These are phyloP conservation scores for Bergia puertoricense DNA, from an alignment of 92 coral and sea anemone species.

Conservation along the genomic window DNA sequence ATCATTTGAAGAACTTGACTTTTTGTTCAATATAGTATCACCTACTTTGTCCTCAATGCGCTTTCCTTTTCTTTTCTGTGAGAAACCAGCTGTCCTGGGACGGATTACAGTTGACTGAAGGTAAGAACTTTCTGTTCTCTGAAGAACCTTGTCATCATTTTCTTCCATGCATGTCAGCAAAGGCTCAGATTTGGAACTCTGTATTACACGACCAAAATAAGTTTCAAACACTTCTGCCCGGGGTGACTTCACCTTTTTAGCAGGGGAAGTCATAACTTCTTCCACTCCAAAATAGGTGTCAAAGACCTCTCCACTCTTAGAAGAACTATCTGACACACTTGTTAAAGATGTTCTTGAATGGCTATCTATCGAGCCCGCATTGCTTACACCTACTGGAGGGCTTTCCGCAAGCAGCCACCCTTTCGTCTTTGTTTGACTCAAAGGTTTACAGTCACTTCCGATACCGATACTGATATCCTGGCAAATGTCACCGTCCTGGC, in stretches of 20 bases:
- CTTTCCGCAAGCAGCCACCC: neutral
- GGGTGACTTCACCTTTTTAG: neutral
- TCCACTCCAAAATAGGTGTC: conserved; percentile 30
- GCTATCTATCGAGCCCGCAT: neutral
- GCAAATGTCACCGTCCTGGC: neutral
- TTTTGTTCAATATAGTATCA: neutral
- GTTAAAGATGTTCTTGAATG: conserved; percentile 21
- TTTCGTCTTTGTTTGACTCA: neutral
- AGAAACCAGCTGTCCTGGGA: conserved; percentile 23
- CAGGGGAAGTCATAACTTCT: neutral
- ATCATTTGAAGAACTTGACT: neutral
- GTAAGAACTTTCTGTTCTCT: conserved; percentile 18
- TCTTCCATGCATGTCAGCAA: neutral
- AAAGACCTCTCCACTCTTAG: conserved; percentile 25
- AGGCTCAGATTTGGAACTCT: conserved; percentile 15
- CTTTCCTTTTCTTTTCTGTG: conserved; percentile 2
- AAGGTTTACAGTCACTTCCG: neutral
- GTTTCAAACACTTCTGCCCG: conserved; percentile 1
- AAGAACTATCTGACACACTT: conserved; percentile 20
- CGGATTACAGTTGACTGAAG: conserved; percentile 4
- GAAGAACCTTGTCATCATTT: neutral
- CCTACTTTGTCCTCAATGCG: neutral
- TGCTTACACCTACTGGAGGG: neutral
- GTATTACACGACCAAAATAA: conserved; percentile 9
- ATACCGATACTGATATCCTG: neutral